A percentile compares a stretch with the other conserved stretches of the same genome.
Conservation (phyloP, 2,797 vertebrate species). For the Smutsia gigantea region DNA sequence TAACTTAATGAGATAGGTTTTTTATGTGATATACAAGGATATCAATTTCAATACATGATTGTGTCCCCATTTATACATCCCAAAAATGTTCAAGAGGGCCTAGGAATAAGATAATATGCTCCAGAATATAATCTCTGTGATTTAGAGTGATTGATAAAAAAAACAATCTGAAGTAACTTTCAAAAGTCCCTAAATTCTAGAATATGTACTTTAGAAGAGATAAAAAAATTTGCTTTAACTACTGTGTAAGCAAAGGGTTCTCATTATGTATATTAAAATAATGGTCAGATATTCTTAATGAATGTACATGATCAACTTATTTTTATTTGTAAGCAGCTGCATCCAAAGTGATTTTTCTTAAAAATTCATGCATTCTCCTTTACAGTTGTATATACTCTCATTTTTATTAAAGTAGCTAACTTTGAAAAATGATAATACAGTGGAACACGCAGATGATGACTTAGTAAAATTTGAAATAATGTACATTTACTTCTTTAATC, state of each 20-base stretch:
- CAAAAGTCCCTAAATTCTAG: background rate
- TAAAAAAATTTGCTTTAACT: background rate
- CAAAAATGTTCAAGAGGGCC: background rate
- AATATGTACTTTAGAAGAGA: background rate
- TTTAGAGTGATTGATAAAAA: background rate
- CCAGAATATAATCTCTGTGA: background rate
- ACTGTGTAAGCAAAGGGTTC: background rate
- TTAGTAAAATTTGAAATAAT: background rate
- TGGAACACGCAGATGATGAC: background rate
- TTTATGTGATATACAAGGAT: background rate
- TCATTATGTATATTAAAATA: conserved; percentile 1
- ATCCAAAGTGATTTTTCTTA: background rate
- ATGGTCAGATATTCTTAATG: conserved; percentile 18
- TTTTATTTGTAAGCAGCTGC: conserved; percentile 35
- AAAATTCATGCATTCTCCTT: background rate
- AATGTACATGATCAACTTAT: background rate
- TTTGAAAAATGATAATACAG: background rate
- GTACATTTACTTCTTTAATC: background rate
- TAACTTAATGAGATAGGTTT: background rate
- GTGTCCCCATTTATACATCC: background rate
- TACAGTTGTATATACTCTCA: background rate
- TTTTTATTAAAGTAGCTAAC: background rate
- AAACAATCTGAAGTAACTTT: conserved; percentile 15
- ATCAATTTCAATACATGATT: background rate
- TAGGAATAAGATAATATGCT: background rate